Conservation (phyloP, 2,888 invertebrate genomes). For the Cepaea hortensis region DNA sequence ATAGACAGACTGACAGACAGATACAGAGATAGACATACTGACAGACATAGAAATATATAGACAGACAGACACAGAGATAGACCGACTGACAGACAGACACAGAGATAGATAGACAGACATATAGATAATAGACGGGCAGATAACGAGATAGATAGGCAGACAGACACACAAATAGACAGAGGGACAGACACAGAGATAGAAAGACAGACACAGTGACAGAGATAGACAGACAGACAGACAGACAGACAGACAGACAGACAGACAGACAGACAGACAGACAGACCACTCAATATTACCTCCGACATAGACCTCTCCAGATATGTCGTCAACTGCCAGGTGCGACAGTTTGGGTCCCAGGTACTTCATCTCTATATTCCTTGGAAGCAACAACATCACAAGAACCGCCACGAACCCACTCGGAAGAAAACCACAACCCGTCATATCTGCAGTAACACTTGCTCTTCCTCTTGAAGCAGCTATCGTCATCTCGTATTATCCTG, state of each 20-base stretch:
- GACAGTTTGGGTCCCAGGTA: slow-evolving; percentile 54
- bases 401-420: slow-evolving; percentile 5
- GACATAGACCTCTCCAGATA: slow-evolving; percentile 50
- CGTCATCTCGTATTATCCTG: not conserved
- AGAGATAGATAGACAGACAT: too few relatives aligned
- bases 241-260: not conserved
- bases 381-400: slow-evolving; percentile 31
- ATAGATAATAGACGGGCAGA: too few relatives aligned
- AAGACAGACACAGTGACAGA: not conserved
- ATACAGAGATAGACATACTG: too few relatives aligned
- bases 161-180: too few relatives aligned
- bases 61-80: too few relatives aligned
- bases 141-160: too few relatives aligned
- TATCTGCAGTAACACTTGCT: not conserved
- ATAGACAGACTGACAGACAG: too few relatives aligned
- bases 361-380: slow-evolving; percentile 40
- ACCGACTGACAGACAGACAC: too few relatives aligned
- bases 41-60: too few relatives aligned
- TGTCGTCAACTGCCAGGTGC: slow-evolving; percentile 54
- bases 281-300: slow-evolving; percentile 33
- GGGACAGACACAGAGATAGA: not conserved
- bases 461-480: slow-evolving; percentile 23
- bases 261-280: not conserved
- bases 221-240: not conserved
- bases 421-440: not conserved